Evolutionary conservation across 2,888 invertebrate genomes (phyloP), one percentile per base, ranked within the genome.

Genomic region (Caenorhabditis sp.): DNA sequence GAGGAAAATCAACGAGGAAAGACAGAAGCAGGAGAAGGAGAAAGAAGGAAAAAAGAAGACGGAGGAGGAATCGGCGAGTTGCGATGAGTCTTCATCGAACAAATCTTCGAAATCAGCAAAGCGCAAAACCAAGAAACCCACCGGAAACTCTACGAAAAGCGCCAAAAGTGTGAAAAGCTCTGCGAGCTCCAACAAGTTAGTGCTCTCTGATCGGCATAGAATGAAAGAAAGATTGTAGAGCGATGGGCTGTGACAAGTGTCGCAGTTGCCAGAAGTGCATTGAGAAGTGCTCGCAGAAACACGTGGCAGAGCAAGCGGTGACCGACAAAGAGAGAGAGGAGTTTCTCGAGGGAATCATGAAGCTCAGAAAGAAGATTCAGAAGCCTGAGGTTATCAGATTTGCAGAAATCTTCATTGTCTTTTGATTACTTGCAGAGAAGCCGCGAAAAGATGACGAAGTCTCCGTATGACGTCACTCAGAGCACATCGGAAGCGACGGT

Each of bases 181-280:
- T 5, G 9, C 30, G 30, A 30, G 30, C 30, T 66, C 50, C 11
- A 32, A 50, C 20, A 48, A 41, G n/a, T n/a, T n/a, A n/a, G n/a
- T n/a, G n/a, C n/a, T n/a, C n/a, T n/a, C n/a, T n/a, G n/a, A 5
- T 30, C 30, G 30, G 9, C 30, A 9, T 5, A 30, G 30, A 30
- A 9, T 9, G 9, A 9, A 5, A 30, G 9, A 9, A 35, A 37
- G 32, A n/a, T 37, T 66, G 15, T 41, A 68, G 68, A 56, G 58
- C 46, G 26, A 41, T 56, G 56, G 56, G 55, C 6, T 72, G 72
- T 22, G 50, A 53, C 43, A 53, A 58, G 41, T 72, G 72, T 50
- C 63, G 72, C 24, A 63, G 56, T 17, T 72, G 72, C 30, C 50
- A 46, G 17, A 58, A 56, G 9, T 72, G 72, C n/a, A 32, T 48